Conservation (phyloP, 2,113 vertebrate species). For the Chloropsis hardwickii region DNA sequence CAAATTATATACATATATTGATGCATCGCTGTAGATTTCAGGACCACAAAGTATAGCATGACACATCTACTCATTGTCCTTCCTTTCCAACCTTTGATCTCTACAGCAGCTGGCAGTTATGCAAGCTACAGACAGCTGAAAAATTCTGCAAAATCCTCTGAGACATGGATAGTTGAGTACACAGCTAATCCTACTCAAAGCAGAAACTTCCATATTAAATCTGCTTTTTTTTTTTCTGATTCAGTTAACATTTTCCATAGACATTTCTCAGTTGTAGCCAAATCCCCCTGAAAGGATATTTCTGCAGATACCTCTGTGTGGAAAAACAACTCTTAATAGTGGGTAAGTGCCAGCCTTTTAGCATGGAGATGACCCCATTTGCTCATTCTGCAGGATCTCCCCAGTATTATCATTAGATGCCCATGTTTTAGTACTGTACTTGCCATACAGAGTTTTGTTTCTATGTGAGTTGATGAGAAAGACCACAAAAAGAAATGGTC, state of each 20-base stretch:
- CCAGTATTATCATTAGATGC: background rate
- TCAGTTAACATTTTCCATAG: background rate
- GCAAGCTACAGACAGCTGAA: background rate
- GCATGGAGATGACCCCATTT: background rate
- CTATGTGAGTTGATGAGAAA: background rate
- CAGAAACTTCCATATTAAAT: background rate
- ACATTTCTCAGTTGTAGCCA: background rate
- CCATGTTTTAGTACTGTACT: background rate
- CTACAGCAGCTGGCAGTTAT: slow-evolving; percentile 4
- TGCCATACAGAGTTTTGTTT: background rate
- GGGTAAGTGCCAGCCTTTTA: background rate
- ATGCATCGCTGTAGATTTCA: background rate
- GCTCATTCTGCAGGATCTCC: background rate
- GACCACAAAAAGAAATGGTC: background rate
- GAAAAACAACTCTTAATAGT: background rate
- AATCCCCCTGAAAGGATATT: background rate
- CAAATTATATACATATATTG: background rate
- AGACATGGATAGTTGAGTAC: background rate
- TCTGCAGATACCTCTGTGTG: background rate
- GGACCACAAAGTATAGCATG: background rate
- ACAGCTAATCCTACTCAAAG: background rate
- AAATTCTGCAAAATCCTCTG: background rate
- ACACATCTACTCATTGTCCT: background rate
- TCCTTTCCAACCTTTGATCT: background rate
- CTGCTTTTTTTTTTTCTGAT: background rate